These are phyloP conservation scores for Phrynocephalus versicolor DNA, from an alignment of 2,113 vertebrate species.

Conservation along the genomic window DNA sequence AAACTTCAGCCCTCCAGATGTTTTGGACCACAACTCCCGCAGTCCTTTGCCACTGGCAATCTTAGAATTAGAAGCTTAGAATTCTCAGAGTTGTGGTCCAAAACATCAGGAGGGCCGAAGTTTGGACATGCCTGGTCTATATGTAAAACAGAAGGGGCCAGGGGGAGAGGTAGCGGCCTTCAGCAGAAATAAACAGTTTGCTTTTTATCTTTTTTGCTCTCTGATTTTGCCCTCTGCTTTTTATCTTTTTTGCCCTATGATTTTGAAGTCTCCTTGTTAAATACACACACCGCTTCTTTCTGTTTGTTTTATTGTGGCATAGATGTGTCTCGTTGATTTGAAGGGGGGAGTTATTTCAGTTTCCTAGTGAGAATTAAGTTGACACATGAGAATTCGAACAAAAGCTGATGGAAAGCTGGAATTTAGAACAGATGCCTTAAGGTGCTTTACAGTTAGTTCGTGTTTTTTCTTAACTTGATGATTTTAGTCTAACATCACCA, in stretches of 20 bases:
- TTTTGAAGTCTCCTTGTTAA: constrained; percentile 28
- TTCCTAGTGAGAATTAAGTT: neutral
- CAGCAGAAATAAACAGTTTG: constrained; percentile 42
- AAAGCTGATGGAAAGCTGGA: neutral
- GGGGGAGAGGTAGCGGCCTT: constrained; percentile 6
- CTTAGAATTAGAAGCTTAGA: too few species aligned
- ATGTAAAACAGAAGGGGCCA: constrained; percentile 18
- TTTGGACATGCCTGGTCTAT: too few species aligned
- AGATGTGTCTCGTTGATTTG: neutral
- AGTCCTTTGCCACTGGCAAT: too few species aligned
- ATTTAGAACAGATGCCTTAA: neutral
- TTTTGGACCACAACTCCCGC: too few species aligned
- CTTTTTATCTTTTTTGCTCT: constrained; percentile 38
- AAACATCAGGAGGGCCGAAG: too few species aligned
- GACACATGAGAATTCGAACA: neutral
- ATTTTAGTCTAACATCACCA: neutral
- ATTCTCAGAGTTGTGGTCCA: too few species aligned
- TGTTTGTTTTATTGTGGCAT: constrained; percentile 11
- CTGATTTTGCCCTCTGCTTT: constrained; percentile 33
- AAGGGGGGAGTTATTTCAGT: neutral
- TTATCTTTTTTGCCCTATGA: constrained; percentile 28
- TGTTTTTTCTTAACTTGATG: neutral
- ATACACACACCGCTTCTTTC: constrained; percentile 48
- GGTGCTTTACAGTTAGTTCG: neutral
- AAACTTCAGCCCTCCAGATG: too few species aligned